These are phyloP conservation scores for Chloropsis hardwickii DNA, from an alignment of 2,113 vertebrate species.

Conservation along the genomic window DNA sequence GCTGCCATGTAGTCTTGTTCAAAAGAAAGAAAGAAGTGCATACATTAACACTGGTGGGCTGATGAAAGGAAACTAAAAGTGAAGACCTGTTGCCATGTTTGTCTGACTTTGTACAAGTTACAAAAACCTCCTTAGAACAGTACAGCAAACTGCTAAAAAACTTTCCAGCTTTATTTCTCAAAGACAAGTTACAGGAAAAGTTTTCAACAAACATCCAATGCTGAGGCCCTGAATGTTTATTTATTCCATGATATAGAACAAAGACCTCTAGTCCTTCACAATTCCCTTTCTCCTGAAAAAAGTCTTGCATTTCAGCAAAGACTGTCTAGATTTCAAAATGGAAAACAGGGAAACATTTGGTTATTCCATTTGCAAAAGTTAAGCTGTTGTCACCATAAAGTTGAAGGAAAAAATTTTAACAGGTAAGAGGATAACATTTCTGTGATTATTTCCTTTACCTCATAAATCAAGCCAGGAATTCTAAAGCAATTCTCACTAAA, in stretches of 20 bases:
- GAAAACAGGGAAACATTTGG: not conserved
- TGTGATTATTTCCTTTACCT: not conserved
- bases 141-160: not conserved
- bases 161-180: not conserved
- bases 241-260: not conserved
- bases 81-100: not conserved
- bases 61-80: not conserved
- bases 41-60: not conserved
- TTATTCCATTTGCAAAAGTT: not conserved
- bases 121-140: not conserved
- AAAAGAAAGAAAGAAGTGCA: not conserved
- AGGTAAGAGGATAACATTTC: not conserved
- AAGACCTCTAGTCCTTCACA: not conserved
- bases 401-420: not conserved
- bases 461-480: slow-evolving; percentile 36
- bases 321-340: not conserved
- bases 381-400: not conserved
- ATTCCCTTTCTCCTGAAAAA: not conserved
- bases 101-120: not conserved
- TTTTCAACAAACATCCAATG: not conserved
- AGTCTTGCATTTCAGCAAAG: not conserved
- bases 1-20: not conserved
- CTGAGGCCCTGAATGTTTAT: not conserved
- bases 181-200: not conserved
- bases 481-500: not conserved